Conservation (phyloP, 2,888 invertebrate species). For the Folsomia candida region DNA sequence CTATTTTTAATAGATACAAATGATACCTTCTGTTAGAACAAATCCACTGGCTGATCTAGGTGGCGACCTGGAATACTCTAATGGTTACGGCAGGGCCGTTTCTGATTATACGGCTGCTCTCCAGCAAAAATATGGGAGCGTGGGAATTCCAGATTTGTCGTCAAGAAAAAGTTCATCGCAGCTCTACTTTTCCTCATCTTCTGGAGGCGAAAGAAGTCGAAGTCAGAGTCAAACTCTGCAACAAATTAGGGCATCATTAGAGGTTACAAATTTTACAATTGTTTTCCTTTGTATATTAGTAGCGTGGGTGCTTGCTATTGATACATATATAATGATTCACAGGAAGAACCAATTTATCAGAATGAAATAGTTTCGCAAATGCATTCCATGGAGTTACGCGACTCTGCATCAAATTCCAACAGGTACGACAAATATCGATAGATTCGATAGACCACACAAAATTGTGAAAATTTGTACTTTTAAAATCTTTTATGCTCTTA, state of each 20-base stretch:
- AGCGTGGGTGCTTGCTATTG: background rate
- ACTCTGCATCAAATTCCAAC: conserved; percentile 41
- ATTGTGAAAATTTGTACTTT: no score
- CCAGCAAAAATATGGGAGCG: conserved; percentile 45
- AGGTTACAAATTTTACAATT: no score
- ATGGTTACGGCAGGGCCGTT: conserved; percentile 53
- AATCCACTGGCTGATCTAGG: background rate
- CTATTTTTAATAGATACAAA: no score
- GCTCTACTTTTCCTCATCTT: conserved; percentile 3
- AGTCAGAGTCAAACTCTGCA: background rate
- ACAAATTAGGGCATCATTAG: background rate
- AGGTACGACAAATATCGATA: no score
- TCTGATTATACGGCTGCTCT: conserved; percentile 56
- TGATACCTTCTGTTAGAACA: background rate
- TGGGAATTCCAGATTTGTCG: background rate
- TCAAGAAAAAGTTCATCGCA: background rate
- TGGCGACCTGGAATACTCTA: background rate
- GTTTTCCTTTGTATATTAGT: background rate
- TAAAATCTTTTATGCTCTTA: no score
- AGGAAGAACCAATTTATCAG: conserved; percentile 50
- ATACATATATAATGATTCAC: conserved; percentile 16
- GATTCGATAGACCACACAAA: no score
- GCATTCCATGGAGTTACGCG: conserved; percentile 48
- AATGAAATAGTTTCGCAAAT: conserved; percentile 50
- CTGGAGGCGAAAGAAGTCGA: background rate